Conservation (phyloP, 1,140 invertebrate species). For the Tetranychus urticae region DNA sequence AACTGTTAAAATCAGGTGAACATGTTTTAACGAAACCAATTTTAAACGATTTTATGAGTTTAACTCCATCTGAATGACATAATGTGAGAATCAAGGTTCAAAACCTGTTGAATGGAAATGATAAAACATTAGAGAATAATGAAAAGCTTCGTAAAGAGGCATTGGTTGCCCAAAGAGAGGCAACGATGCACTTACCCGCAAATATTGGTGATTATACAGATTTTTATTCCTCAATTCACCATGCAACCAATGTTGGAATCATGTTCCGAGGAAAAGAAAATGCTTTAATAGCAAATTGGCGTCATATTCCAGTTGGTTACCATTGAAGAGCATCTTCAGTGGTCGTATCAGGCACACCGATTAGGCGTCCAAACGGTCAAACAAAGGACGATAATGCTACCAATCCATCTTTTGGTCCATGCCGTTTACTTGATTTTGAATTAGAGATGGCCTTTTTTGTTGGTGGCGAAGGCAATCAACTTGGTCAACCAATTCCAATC, state of each 20-base stretch:
- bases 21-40: slow-evolving; percentile 52
- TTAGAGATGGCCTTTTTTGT: slow-evolving; percentile 91
- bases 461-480: slow-evolving; percentile 41
- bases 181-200: slow-evolving; percentile 72
- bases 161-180: slow-evolving; percentile 45
- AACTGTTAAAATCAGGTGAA: slow-evolving; percentile 37
- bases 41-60: slow-evolving; percentile 73
- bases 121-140: slow-evolving; percentile 39
- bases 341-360: slow-evolving; percentile 74
- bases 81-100: slow-evolving; percentile 56
- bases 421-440: slow-evolving; percentile 80
- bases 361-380: slow-evolving; percentile 71
- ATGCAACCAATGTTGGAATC: slow-evolving; percentile 86
- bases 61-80: slow-evolving; percentile 49
- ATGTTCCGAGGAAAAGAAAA: slow-evolving; percentile 93
- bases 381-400: slow-evolving; percentile 46
- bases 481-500: slow-evolving; percentile 60
- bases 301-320: slow-evolving; percentile 83
- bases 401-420: slow-evolving; percentile 62
- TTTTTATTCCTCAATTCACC: slow-evolving; percentile 91
- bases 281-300: slow-evolving; percentile 92
- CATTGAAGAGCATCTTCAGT: slow-evolving; percentile 89
- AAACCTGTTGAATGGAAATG: slow-evolving; percentile 36
- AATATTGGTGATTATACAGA: slow-evolving; percentile 91
- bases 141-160: slow-evolving; percentile 32